Percentiles rank a stretch among this genome's conserved stretches.
Conservation (phyloP, 2,797 vertebrate genomes). For the Hemibagrus guttatus region DNA sequence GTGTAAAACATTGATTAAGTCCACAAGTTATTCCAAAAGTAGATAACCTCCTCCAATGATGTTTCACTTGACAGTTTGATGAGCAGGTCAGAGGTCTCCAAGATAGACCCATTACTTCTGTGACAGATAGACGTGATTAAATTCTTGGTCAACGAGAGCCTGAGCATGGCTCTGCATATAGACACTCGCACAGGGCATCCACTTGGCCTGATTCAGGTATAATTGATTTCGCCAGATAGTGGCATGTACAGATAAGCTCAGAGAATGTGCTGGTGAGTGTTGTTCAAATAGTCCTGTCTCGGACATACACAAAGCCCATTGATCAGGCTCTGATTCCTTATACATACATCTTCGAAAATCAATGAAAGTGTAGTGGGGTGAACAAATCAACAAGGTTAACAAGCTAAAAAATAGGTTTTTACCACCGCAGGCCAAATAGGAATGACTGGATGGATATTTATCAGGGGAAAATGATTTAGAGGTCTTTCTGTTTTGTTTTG, state of each 20-base stretch:
- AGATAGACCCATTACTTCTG: conserved; percentile 18
- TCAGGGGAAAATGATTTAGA: conserved; percentile 22
- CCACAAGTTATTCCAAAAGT: not conserved
- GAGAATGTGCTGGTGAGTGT: conserved; percentile 46
- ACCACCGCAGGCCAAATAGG: not conserved
- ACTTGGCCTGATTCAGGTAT: conserved; percentile 37
- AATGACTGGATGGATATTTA: conserved; percentile 11
- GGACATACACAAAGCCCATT: conserved; percentile 52
- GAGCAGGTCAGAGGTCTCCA: conserved; percentile 44
- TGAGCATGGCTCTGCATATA: conserved; percentile 41
- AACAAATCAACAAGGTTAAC: conserved; percentile 44
- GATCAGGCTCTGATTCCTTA: conserved; percentile 45
- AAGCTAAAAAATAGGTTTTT: not conserved
- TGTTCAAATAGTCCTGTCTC: conserved; percentile 32
- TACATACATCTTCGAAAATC: conserved; percentile 6
- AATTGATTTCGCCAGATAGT: conserved; percentile 43
- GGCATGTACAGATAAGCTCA: conserved; percentile 45
- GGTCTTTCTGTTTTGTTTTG: conserved; percentile 51
- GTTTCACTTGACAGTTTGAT: conserved; percentile 44
- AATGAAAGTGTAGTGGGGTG: not conserved
- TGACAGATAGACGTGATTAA: conserved; percentile 46
- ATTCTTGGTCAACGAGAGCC: conserved; percentile 35
- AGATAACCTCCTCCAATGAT: conserved; percentile 43
- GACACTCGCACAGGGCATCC: conserved; percentile 28
- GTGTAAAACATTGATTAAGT: conserved; percentile 28